Conservation (phyloP, 2,888 invertebrate species). For the Bursaphelenchus okinawaensis region DNA sequence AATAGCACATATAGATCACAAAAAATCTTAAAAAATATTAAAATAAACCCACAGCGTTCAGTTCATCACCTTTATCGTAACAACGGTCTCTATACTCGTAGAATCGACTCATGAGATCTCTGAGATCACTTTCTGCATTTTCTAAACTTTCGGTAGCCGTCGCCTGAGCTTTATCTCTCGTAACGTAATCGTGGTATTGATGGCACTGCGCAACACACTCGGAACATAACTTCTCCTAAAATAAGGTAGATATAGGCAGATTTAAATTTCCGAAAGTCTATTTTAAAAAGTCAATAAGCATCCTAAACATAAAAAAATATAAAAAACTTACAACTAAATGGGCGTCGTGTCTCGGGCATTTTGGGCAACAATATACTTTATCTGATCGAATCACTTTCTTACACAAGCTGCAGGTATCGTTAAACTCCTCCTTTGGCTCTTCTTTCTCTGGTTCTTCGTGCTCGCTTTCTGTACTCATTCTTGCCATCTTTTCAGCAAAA, state of each 20-base stretch:
- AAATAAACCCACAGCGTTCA: background rate
- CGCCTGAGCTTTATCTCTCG: background rate
- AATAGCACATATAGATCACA: background rate
- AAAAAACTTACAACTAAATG: background rate
- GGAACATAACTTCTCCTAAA: constrained; percentile 5
- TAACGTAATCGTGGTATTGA: background rate
- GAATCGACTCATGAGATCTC: background rate
- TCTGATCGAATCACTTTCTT: background rate
- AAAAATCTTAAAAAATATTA: background rate
- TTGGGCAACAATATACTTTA: background rate
- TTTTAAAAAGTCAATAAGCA: background rate
- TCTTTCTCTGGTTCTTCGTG: background rate
- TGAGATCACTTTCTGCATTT: background rate
- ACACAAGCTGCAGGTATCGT: background rate
- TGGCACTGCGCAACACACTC: background rate
- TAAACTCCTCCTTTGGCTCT: too few relatives aligned
- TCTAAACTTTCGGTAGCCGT: background rate
- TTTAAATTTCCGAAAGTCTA: background rate
- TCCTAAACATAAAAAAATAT: background rate
- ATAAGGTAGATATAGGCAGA: background rate
- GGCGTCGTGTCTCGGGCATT: background rate
- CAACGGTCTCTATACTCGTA: background rate
- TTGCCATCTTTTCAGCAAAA: background rate
- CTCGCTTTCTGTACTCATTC: background rate
- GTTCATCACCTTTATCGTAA: background rate